A percentile compares a stretch with the other conserved stretches of the same genome.
These are phyloP conservation scores for Coenonympha arcania DNA, from an alignment of 2,888 invertebrate species.

Conservation along the genomic window DNA sequence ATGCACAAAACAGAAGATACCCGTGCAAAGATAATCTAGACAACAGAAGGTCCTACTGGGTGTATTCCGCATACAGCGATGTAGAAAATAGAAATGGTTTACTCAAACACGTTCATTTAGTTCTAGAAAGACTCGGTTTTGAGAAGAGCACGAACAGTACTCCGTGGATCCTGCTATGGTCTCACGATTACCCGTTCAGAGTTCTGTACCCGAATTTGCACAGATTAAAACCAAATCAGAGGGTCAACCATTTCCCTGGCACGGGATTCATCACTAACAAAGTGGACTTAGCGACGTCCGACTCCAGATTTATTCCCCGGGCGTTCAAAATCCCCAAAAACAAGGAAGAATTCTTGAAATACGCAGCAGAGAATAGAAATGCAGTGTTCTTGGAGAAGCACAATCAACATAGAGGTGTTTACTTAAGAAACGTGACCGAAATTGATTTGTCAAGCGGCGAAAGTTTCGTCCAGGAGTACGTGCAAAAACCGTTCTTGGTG, in stretches of 20 bases:
- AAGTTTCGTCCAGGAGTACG: slow-evolving; percentile 92
- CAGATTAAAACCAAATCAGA: slow-evolving; percentile 80
- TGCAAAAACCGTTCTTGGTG: slow-evolving; percentile 89
- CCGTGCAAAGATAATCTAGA: slow-evolving; percentile 27
- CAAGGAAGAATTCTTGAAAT: slow-evolving; percentile 79
- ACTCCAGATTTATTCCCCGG: slow-evolving; percentile 85
- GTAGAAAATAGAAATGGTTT: slow-evolving; percentile 77
- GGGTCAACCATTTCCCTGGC: slow-evolving; percentile 95
- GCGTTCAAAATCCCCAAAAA: slow-evolving; percentile 90
- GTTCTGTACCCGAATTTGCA: slow-evolving; percentile 67
- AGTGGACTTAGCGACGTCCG: slow-evolving; percentile 85
- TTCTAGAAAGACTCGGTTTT: slow-evolving; percentile 85
- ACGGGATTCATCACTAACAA: slow-evolving; percentile 95
- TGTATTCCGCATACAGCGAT: slow-evolving; percentile 70
- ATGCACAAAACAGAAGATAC: slow-evolving; percentile 40
- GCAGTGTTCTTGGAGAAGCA: slow-evolving; percentile 92
- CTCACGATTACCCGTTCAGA: slow-evolving; percentile 92
- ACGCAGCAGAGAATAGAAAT: slow-evolving; percentile 78
- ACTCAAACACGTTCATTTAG: slow-evolving; percentile 85
- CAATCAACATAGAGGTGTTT: slow-evolving; percentile 91
- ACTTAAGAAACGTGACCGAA: slow-evolving; percentile 79
- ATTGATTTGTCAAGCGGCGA: slow-evolving; percentile 80
- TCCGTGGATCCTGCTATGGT: slow-evolving; percentile 93
- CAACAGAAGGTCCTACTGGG: slow-evolving; percentile 66
- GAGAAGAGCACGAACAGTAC: slow-evolving; percentile 68